Evolutionary conservation across 2,888 invertebrate genomes (phyloP).

Genomic region (Archips xylosteana): DNA sequence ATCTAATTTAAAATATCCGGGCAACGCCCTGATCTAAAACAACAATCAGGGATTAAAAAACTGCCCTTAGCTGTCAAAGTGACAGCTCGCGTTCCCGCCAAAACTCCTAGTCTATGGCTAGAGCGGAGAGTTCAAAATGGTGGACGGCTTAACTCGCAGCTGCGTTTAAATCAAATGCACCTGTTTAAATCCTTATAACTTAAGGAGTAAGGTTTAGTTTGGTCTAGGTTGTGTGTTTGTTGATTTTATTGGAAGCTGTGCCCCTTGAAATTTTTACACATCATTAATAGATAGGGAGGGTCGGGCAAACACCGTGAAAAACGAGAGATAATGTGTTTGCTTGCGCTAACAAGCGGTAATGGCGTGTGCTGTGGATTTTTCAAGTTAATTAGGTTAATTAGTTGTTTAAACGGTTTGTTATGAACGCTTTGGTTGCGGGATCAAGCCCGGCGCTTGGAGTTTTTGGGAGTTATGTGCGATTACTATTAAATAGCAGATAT

Average conservation of each 20-base stretch:
- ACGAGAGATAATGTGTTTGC: constrained; percentile 68
- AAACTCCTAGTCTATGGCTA: constrained; percentile 21
- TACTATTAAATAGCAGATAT: too few relatives aligned
- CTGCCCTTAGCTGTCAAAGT: constrained; percentile 73
- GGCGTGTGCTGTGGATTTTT: constrained; percentile 39
- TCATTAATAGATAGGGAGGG: constrained; percentile 68
- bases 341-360: constrained; percentile 40
- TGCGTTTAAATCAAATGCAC: constrained; percentile 20
- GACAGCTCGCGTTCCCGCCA: constrained; percentile 71
- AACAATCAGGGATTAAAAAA: constrained; percentile 72
- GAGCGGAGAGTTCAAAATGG: constrained; percentile 36
- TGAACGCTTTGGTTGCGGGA: too few relatives aligned
- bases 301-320: constrained; percentile 75
- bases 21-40: constrained; percentile 57
- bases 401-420: not conserved
- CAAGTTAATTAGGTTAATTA: constrained; percentile 15
- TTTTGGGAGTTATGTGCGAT: too few relatives aligned
- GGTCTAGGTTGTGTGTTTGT: not conserved
- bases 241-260: constrained; percentile 52
- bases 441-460: too few relatives aligned
- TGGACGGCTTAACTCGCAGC: constrained; percentile 26
- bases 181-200: not conserved
- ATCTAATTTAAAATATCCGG: constrained; percentile 43
- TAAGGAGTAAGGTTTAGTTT: constrained; percentile 11
- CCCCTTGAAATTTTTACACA: constrained; percentile 68